Evolutionary conservation across 2,888 invertebrate species (phyloP).

Genomic region (Papilio protenor): DNA sequence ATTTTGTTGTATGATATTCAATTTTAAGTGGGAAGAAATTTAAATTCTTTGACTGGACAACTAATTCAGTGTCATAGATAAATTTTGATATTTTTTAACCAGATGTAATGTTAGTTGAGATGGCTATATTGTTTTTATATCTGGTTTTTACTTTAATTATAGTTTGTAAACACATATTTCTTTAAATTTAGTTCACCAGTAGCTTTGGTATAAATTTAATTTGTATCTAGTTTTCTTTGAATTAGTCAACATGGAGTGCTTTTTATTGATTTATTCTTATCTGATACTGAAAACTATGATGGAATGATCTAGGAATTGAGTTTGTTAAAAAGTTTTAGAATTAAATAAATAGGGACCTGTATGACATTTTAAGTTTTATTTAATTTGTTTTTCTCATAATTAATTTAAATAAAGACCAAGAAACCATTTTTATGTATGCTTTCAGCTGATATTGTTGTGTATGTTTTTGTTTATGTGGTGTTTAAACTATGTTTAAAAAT

Average conservation of each 20-base stretch:
- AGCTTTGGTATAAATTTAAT: not conserved
- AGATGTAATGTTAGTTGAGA: not conserved
- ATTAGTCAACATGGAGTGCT: too few relatives aligned
- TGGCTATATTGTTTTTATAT: not conserved
- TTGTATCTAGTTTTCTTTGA: not conserved
- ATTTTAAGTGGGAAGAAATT: too few relatives aligned
- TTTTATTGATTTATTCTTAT: too few relatives aligned
- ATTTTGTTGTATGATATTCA: too few relatives aligned
- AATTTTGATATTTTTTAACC: slow-evolving; percentile 6
- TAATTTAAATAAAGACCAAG: slow-evolving; percentile 31
- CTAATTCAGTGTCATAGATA: slow-evolving; percentile 33
- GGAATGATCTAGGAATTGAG: too few relatives aligned
- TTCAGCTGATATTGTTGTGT: slow-evolving; percentile 33
- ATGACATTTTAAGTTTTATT: not conserved
- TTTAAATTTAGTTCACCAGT: not conserved
- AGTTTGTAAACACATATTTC: not conserved
- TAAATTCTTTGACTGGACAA: not conserved
- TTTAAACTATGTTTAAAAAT: not conserved
- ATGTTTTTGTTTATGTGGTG: not conserved
- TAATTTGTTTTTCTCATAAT: slow-evolving; percentile 12
- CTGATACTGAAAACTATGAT: too few relatives aligned
- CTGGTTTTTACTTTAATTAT: not conserved
- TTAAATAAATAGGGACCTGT: not conserved
- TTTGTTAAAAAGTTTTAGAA: too few relatives aligned
- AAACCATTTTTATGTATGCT: slow-evolving; percentile 33